A percentile compares a stretch with the other conserved stretches of the same genome.
Evolutionary conservation across 2,797 vertebrate species (phyloP).

Genomic region (Esox lucius): DNA sequence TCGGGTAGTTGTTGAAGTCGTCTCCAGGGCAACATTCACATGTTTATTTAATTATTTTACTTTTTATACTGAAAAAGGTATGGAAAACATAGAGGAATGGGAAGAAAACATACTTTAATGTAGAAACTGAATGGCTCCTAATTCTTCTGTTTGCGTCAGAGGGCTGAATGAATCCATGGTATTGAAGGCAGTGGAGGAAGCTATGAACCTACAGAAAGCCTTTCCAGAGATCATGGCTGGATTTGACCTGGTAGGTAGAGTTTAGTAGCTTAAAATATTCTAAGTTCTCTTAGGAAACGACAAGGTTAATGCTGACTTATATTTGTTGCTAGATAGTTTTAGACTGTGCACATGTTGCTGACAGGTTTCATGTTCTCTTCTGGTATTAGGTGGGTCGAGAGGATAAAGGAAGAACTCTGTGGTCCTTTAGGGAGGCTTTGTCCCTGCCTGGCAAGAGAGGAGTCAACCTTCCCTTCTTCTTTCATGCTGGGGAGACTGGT

Average conservation of each 20-base stretch:
- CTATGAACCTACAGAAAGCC: slow-evolving; percentile 72
- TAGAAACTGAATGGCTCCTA: neutral
- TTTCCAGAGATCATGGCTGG: slow-evolving; percentile 87
- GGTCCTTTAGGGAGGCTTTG: slow-evolving; percentile 82
- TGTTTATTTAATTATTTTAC: neutral
- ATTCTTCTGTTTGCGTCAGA: slow-evolving; percentile 61
- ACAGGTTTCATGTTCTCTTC: neutral
- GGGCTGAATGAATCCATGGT: slow-evolving; percentile 67
- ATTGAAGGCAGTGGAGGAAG: slow-evolving; percentile 62
- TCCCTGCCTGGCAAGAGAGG: slow-evolving; percentile 73
- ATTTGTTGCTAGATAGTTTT: neutral
- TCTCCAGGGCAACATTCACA: too few species aligned
- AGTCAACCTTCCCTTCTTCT: slow-evolving; percentile 82
- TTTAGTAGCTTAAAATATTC: neutral
- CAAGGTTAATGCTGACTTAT: neutral
- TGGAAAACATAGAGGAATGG: neutral
- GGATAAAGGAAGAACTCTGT: slow-evolving; percentile 82
- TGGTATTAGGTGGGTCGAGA: slow-evolving; percentile 83
- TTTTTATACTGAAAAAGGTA: neutral
- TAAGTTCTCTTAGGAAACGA: neutral
- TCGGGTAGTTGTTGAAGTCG: too few species aligned
- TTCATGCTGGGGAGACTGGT: slow-evolving; percentile 94
- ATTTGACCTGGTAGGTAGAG: slow-evolving; percentile 85
- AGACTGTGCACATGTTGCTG: neutral
- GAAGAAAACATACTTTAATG: neutral